Evolutionary conservation across 2,797 vertebrate genomes (phyloP), one percentile per base, ranked within the genome.

Genomic region (Urophycis tenuis): DNA sequence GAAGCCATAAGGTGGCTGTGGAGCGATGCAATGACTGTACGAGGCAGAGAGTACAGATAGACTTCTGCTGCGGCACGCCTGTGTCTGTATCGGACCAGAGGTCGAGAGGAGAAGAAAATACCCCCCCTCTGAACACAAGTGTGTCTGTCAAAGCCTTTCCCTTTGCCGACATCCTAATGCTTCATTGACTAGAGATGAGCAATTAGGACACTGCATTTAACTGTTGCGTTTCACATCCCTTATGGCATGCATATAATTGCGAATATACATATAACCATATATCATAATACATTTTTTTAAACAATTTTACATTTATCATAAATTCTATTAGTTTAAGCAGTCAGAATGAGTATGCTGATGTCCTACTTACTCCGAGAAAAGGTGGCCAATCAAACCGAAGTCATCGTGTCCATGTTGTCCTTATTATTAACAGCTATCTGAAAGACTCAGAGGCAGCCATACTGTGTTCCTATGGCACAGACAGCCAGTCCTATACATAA

Each of bases 31-130:
- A 83, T 82, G 83, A 85, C 72, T 85, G 81, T 85, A 73, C n/a
- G 83, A 85, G 86, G 80, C 86, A 74, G 64, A 87, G 83, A 88
- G 85, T 86, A 78, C 85, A 91, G 91, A 92, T 91, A 92, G 89
- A 92, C 86, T 80, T 77, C 78, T 83, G 83, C 81, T 67, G 60
- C 60, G n/a, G 22, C 53, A 9, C 25, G 60, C n/a, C 9, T 41
- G 32, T 64, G 72, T 76, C 33, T 76, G 69, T 32, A 41, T 17
- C 80, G 32, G 76, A 79, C 74, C 81, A 35, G 49, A 9, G n/a
- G n/a, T 11, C 33, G 14, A 73, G 34, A 15, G 33, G 36, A n/a
- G n/a, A 45, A 11, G 22, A 25, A 60, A 60, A 53, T 22, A 22
- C 17, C 53, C 19, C 53, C 53, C 53, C n/a, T 60, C 25, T 60